Percentiles rank a stretch among this genome's conserved stretches.
Evolutionary conservation across 2,888 invertebrate genomes (phyloP).

Genomic region (Dryocosmus kuriphilus): DNA sequence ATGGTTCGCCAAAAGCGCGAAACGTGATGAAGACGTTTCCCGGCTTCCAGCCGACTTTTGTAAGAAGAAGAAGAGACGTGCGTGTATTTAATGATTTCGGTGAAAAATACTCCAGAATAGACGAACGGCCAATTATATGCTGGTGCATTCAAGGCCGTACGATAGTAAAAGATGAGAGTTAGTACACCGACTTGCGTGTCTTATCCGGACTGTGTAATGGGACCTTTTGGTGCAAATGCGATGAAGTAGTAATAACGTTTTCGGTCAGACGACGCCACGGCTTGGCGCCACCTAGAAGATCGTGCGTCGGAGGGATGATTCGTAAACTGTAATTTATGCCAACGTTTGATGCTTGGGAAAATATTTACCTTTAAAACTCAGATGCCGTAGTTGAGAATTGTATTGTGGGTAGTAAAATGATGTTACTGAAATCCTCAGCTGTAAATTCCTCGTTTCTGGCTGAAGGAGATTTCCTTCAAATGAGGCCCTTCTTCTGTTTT

Average conservation of each 20-base stretch:
- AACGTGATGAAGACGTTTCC: slow-evolving; percentile 58
- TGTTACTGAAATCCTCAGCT: no score
- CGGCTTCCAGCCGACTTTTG: slow-evolving; percentile 41
- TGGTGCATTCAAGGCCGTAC: slow-evolving; percentile 55
- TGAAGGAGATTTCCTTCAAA: no score
- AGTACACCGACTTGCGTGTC: slow-evolving; percentile 29
- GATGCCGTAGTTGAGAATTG: background rate
- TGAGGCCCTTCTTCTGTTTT: no score
- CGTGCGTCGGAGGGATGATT: slow-evolving; percentile 26
- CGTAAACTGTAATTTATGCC: slow-evolving; percentile 39
- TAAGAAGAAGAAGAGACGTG: slow-evolving; percentile 48
- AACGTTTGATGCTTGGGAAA: slow-evolving; percentile 31
- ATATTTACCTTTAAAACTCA: slow-evolving; percentile 14
- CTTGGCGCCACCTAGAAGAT: slow-evolving; percentile 39
- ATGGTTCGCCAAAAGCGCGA: slow-evolving; percentile 54
- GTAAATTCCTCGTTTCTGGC: no score
- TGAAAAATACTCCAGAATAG: slow-evolving; percentile 59
- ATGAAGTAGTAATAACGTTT: slow-evolving; percentile 40
- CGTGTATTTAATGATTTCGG: slow-evolving; percentile 60
- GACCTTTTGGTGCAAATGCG: slow-evolving; percentile 39
- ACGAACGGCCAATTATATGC: slow-evolving; percentile 59
- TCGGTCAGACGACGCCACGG: slow-evolving; percentile 39
- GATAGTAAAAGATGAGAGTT: slow-evolving; percentile 45
- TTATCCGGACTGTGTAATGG: slow-evolving; percentile 7
- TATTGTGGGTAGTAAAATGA: no score